phyloP scores from a whole-genome alignment of 2,888 invertebrate genomes.

The Acronicta alni region DNA sequence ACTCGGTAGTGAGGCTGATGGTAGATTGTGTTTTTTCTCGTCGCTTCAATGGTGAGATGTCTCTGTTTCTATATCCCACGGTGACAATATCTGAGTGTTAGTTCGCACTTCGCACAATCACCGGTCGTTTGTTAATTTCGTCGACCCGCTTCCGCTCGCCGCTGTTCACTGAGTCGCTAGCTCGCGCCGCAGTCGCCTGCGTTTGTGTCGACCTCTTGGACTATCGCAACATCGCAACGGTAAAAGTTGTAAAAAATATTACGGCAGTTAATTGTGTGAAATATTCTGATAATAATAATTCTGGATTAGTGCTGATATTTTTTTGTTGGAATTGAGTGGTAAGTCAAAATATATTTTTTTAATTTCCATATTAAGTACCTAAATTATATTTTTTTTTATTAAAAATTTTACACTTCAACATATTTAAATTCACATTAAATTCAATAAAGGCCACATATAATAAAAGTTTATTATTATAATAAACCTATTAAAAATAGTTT shows the following conservation, averaged over 20 bases:
- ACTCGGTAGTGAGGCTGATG: conserved; percentile 4
- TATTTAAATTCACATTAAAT: too few relatives aligned
- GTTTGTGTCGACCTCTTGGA: conserved; percentile 24
- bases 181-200: conserved; percentile 42
- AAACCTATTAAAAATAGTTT: not conserved
- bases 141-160: conserved; percentile 39
- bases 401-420: too few relatives aligned
- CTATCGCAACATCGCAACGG: conserved; percentile 33
- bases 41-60: conserved; percentile 27
- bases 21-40: conserved; percentile 25
- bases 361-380: not conserved
- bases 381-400: too few relatives aligned
- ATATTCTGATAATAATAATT: conserved; percentile 14
- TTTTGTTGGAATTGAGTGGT: conserved; percentile 17
- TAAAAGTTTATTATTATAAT: too few relatives aligned
- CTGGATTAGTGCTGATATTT: conserved; percentile 21
- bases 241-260: conserved; percentile 26
- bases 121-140: conserved; percentile 6
- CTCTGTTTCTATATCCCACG: conserved; percentile 61
- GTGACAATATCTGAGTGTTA: conserved; percentile 49
- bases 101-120: conserved; percentile 24
- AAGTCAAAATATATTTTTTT: conserved; percentile 15
- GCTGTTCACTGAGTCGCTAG: conserved; percentile 48
- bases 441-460: too few relatives aligned
- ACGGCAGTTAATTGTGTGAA: conserved; percentile 24